Percentiles rank a stretch among this genome's conserved stretches.
phyloP scores from a whole-genome alignment of 2,113 vertebrate genomes.

The Falco punctatus region DNA sequence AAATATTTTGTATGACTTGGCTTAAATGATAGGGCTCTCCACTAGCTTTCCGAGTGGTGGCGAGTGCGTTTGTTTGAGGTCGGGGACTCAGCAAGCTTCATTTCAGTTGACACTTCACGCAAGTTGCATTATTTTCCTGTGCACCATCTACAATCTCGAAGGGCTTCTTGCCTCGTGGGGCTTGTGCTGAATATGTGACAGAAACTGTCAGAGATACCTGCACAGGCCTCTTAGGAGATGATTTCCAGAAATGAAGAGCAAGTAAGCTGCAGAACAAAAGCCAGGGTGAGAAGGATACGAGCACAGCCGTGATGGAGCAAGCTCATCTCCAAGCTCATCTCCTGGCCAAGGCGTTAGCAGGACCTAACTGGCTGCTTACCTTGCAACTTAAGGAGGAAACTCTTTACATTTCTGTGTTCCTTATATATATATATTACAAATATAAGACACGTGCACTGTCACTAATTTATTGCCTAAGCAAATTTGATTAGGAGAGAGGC shows the following conservation, averaged over 20 bases:
- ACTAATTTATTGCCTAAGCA: not conserved
- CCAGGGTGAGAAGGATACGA: not conserved
- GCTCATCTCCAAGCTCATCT: not conserved
- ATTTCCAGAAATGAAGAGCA: not conserved
- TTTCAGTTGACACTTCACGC: not conserved
- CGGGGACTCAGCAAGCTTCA: not conserved
- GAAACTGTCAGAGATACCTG: not conserved
- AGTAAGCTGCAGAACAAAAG: not conserved
- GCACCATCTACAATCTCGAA: not conserved
- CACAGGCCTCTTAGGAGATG: not conserved
- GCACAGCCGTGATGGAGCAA: not conserved
- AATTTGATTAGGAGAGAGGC: not conserved
- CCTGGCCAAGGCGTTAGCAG: not conserved
- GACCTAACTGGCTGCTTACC: not conserved
- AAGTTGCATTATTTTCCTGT: not conserved
- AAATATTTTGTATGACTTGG: conserved; percentile 51
- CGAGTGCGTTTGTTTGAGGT: not conserved
- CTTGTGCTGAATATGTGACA: not conserved
- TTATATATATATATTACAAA: not conserved
- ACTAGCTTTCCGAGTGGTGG: not conserved
- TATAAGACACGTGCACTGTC: not conserved
- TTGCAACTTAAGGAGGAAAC: not conserved
- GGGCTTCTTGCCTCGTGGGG: not conserved
- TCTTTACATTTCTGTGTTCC: not conserved
- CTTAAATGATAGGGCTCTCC: not conserved